These are phyloP conservation scores for Rhynchonycteris naso DNA, from an alignment of 2,797 vertebrate genomes.

Conservation along the genomic window DNA sequence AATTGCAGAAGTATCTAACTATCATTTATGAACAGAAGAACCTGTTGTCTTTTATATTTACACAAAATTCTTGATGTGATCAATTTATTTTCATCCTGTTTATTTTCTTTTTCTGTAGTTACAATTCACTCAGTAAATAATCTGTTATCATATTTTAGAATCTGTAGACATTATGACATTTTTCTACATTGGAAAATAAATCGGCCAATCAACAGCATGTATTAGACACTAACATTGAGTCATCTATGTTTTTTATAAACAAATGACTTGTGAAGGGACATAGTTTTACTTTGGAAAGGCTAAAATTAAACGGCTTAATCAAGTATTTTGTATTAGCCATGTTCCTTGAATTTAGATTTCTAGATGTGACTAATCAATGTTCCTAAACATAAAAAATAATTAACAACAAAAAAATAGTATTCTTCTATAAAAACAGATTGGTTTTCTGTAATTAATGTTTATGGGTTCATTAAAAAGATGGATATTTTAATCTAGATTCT, in stretches of 20 bases:
- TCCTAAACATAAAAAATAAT: conserved; percentile 43
- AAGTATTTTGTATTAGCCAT: conserved; percentile 48
- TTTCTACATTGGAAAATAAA: conserved; percentile 52
- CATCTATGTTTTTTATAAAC: conserved; percentile 36
- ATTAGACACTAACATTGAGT: conserved; percentile 1
- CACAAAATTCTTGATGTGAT: conserved; percentile 24
- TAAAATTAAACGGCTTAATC: neutral
- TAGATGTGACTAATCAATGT: neutral
- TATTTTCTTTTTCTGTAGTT: conserved; percentile 44
- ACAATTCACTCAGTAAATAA: conserved; percentile 23
- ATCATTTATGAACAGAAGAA: conserved; percentile 31
- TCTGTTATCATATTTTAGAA: conserved; percentile 11
- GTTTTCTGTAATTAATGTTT: conserved; percentile 43
- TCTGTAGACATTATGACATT: conserved; percentile 2
- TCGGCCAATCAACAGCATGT: neutral
- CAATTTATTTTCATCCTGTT: neutral
- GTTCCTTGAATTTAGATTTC: conserved; percentile 45
- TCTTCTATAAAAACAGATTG: conserved; percentile 44
- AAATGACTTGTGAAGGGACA: conserved; percentile 8
- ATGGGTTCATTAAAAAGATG: conserved; percentile 5
- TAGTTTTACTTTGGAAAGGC: neutral
- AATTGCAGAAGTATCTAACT: conserved; percentile 22
- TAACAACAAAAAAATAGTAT: conserved; percentile 4
- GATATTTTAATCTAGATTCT: conserved; percentile 38
- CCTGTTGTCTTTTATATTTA: neutral